A percentile compares a stretch with the other conserved stretches of the same genome.
phyloP scores from a whole-genome alignment of 1,140 invertebrate genomes.

The Drosophila trapezifrons region DNA sequence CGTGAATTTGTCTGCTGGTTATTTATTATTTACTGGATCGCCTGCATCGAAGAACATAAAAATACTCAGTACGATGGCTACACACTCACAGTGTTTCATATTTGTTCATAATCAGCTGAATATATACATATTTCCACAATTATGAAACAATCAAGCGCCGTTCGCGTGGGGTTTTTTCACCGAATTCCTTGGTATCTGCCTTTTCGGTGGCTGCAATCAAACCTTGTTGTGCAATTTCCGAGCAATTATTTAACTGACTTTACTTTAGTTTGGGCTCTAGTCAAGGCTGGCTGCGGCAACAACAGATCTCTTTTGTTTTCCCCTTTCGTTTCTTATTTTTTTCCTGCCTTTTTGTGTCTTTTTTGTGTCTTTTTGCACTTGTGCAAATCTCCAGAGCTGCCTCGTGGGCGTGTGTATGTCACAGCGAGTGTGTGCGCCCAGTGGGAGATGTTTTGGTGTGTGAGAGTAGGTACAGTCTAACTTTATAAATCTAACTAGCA shows the following conservation, averaged over 20 bases:
- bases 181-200: constrained; percentile 15
- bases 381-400: constrained; percentile 71
- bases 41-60: constrained; percentile 60
- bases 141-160: constrained; percentile 25
- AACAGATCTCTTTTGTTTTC: constrained; percentile 32
- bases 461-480: constrained; percentile 16
- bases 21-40: constrained; percentile 20
- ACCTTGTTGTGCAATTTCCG: constrained; percentile 38
- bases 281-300: constrained; percentile 34
- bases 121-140: constrained; percentile 26
- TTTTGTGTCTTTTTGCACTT: constrained; percentile 64
- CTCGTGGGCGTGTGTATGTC: constrained; percentile 34
- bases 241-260: constrained; percentile 41
- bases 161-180: constrained; percentile 9
- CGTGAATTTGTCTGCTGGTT: constrained; percentile 32
- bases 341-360: neutral
- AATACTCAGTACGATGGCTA: constrained; percentile 45
- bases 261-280: constrained; percentile 40
- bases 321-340: neutral
- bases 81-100: constrained; percentile 8
- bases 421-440: constrained; percentile 12
- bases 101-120: constrained; percentile 17
- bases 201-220: constrained; percentile 41
- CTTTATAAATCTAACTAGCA: constrained; percentile 1
- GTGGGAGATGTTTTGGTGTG: constrained; percentile 16